phyloP scores from a whole-genome alignment of 2,113 vertebrate species.

The Cryptomyrus ogoouensis region DNA sequence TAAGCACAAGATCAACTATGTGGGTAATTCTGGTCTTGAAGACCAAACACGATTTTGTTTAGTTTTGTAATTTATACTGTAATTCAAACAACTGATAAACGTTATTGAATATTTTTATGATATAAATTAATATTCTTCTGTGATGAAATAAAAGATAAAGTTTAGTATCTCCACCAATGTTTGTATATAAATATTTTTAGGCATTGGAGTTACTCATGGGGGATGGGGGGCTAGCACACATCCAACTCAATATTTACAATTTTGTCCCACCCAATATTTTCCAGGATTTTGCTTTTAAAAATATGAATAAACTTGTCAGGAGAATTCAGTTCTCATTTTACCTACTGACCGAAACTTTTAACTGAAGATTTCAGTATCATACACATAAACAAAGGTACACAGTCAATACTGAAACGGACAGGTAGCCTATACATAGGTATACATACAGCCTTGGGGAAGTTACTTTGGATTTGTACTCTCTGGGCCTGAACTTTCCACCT shows the following conservation, averaged over 20 bases:
- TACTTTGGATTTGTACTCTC: not conserved
- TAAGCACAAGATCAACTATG: constrained; percentile 32
- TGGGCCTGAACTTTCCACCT: not conserved
- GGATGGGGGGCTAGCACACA: not conserved
- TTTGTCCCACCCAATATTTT: not conserved
- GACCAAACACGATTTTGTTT: not conserved
- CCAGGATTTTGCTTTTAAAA: not conserved
- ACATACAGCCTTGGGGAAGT: not conserved
- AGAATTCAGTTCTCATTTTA: not conserved
- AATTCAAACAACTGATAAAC: not conserved
- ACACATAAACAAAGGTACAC: not conserved
- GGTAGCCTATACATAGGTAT: not conserved
- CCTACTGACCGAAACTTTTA: not conserved
- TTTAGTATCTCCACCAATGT: not conserved
- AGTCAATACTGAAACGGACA: not conserved
- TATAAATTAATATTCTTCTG: not conserved
- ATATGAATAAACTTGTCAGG: not conserved
- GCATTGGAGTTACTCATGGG: not conserved
- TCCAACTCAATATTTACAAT: not conserved
- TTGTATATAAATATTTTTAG: not conserved
- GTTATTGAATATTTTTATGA: not conserved
- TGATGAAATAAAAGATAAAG: not conserved
- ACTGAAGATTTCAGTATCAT: not conserved
- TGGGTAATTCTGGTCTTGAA: not conserved
- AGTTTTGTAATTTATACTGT: not conserved